Percentiles rank a stretch among this genome's conserved stretches.
These are phyloP conservation scores for Anoplius nigerrimus DNA, from an alignment of 2,888 invertebrate species.

Conservation along the genomic window DNA sequence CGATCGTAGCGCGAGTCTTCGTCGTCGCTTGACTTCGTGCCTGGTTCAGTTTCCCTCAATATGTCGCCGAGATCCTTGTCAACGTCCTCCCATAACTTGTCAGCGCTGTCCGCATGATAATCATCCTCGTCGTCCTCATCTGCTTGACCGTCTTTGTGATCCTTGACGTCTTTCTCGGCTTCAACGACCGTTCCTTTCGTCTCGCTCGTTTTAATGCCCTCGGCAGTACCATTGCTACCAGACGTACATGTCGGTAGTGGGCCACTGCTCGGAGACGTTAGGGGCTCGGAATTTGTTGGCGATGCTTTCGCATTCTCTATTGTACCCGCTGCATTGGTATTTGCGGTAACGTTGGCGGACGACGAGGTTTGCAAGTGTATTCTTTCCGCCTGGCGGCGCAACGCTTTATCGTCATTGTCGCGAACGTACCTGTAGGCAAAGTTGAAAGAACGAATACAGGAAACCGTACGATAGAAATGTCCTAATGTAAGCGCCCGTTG, in stretches of 20 bases:
- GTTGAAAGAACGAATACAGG: too few relatives aligned
- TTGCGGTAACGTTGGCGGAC: slow-evolving; percentile 51
- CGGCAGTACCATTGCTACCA: slow-evolving; percentile 29
- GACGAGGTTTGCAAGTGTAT: slow-evolving; percentile 75
- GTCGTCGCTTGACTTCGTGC: slow-evolving; percentile 79
- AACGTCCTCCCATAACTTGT: slow-evolving; percentile 88
- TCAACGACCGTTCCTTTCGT: slow-evolving; percentile 66
- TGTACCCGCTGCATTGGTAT: slow-evolving; percentile 48
- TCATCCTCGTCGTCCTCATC: slow-evolving; percentile 75
- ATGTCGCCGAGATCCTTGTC: slow-evolving; percentile 88
- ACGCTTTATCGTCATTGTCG: slow-evolving; percentile 85
- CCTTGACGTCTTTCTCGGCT: slow-evolving; percentile 62
- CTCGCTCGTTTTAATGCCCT: slow-evolving; percentile 69
- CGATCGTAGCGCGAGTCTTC: slow-evolving; percentile 82
- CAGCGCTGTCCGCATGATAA: slow-evolving; percentile 75
- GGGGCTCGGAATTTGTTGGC: slow-evolving; percentile 46
- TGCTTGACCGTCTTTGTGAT: slow-evolving; percentile 47
- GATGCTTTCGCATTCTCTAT: slow-evolving; percentile 53
- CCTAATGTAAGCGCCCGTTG: too few relatives aligned
- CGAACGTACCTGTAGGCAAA: slow-evolving; percentile 79
- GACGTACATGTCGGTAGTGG: slow-evolving; percentile 28
- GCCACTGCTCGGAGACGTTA: slow-evolving; percentile 34
- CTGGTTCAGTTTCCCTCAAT: slow-evolving; percentile 80
- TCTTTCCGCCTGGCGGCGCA: slow-evolving; percentile 84
- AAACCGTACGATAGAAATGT: too few relatives aligned